Base-by-base conservation (phyloP, 2,797 vertebrate genomes). In the Petrocephalus sullivani region DNA sequence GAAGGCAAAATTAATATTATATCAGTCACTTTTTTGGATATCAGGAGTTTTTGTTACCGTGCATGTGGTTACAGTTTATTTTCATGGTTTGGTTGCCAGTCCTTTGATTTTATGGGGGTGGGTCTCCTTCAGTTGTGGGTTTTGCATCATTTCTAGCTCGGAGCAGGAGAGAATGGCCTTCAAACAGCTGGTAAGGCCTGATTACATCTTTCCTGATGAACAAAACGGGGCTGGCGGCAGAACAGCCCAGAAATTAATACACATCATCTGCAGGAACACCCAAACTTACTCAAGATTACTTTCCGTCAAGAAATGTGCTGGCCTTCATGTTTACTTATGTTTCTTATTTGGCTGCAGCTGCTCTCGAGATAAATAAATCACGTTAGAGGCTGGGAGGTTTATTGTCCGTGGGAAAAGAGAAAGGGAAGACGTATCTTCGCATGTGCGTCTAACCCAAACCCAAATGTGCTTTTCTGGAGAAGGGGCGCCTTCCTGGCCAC, bases 291-390 rank as follows among this genome's bases (percentile, higher is more conserved):
- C 54, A 75, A 49, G 87, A 90, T 91, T 87, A 86, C 86, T n/a
- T 91, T 91, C 90, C 90, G 88, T 89, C 87, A 88, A 78, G 46
- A 87, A 61, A 88, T 85, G 58, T 83, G 87, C 94, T 90, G 93
- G 93, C 92, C 92, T 92, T 95, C 95, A 96, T 96, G 94, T 96
- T 96, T 95, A 94, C 95, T 95, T 93, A 95, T 96, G 95, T 96
- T 96, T 96, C 95, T 95, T 95, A 93, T 95, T 96, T 96, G 94
- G 95, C 95, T 93, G 93, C 94, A 94, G 93, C 94, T 92, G 93
- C 92, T 89, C 92, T 92, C 93, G 94, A 94, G 93, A 92, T 93
- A 96, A 96, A 96, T 96, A 96, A 96, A 96, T 96, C 95, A 95
- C 94, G 94, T 94, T 93, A 93, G 94, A 93, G 94, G 93, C 90